phyloP scores from a whole-genome alignment of 2,797 vertebrate genomes.

The Podarcis siculus region DNA sequence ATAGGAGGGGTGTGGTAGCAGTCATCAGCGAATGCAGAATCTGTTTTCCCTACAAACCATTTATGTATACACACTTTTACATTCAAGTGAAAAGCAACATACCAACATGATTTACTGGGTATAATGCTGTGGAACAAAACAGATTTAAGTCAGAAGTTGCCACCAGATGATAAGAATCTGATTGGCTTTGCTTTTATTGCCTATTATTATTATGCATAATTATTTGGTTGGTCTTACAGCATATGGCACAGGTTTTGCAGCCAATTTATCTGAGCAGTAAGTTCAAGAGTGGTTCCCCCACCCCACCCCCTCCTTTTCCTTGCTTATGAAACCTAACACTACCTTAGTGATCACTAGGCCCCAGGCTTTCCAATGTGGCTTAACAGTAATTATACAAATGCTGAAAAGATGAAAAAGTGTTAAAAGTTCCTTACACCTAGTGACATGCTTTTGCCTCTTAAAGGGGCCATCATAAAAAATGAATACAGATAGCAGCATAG shows the following conservation, averaged over 20 bases:
- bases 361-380: conserved; percentile 77
- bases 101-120: conserved; percentile 42
- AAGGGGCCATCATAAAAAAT: conserved; percentile 55
- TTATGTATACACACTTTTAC: conserved; percentile 50
- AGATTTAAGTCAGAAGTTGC: conserved; percentile 53
- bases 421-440: conserved; percentile 70
- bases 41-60: conserved; percentile 14
- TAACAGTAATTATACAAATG: conserved; percentile 79
- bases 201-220: conserved; percentile 52
- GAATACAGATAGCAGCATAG: conserved; percentile 43
- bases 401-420: conserved; percentile 70
- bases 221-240: conserved; percentile 66
- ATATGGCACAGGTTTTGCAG: conserved; percentile 75
- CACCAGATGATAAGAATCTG: conserved; percentile 38
- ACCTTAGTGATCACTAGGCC: conserved; percentile 74
- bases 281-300: conserved; percentile 62
- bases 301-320: not conserved
- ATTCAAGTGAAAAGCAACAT: conserved; percentile 45
- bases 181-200: conserved; percentile 48
- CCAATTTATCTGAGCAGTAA: conserved; percentile 72
- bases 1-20: conserved; percentile 2
- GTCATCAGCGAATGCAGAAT: not conserved
- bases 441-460: conserved; percentile 70
- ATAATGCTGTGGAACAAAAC: conserved; percentile 40
- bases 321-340: conserved; percentile 78